Percentiles rank a stretch among this genome's conserved stretches.
phyloP scores from a whole-genome alignment of 1,140 invertebrate species.

The Dendroctonus ponderosae region DNA sequence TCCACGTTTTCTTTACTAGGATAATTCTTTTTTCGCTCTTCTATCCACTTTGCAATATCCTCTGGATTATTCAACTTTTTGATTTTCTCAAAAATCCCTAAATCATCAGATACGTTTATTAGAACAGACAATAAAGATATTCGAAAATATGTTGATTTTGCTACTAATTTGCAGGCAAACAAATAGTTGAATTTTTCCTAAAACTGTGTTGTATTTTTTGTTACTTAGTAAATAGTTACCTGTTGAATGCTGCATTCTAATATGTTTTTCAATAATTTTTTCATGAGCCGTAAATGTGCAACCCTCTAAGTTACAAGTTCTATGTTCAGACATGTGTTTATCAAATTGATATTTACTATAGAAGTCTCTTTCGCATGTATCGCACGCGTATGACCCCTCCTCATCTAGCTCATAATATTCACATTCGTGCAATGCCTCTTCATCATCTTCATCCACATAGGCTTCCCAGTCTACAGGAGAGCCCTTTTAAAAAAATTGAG shows the following conservation, averaged over 20 bases:
- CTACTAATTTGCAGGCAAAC: too few relatives aligned
- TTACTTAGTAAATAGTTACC: conserved; percentile 1
- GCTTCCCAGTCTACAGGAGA: conserved; percentile 21
- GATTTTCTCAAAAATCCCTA: conserved; percentile 73
- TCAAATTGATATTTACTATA: conserved; percentile 57
- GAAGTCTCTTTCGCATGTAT: conserved; percentile 75
- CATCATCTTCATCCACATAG: conserved; percentile 26
- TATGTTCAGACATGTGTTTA: conserved; percentile 68
- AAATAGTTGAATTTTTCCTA: too few relatives aligned
- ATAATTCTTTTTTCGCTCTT: conserved; percentile 73
- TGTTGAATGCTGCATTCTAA: conserved; percentile 75
- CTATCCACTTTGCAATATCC: conserved; percentile 79
- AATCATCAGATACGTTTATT: neutral
- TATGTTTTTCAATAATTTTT: conserved; percentile 75
- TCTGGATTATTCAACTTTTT: conserved; percentile 70
- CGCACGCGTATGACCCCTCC: conserved; percentile 56
- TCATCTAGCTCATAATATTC: conserved; percentile 6
- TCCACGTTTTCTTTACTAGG: conserved; percentile 72
- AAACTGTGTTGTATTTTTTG: too few relatives aligned
- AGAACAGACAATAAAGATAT: too few relatives aligned
- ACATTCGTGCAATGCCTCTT: conserved; percentile 9
- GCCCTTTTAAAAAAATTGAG: conserved; percentile 14
- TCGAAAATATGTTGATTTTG: too few relatives aligned
- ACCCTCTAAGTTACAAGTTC: conserved; percentile 74
- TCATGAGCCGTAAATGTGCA: conserved; percentile 78